Evolutionary conservation across 2,888 invertebrate genomes (phyloP), one percentile per base, ranked within the genome.

Genomic region (Apodemia zela): DNA sequence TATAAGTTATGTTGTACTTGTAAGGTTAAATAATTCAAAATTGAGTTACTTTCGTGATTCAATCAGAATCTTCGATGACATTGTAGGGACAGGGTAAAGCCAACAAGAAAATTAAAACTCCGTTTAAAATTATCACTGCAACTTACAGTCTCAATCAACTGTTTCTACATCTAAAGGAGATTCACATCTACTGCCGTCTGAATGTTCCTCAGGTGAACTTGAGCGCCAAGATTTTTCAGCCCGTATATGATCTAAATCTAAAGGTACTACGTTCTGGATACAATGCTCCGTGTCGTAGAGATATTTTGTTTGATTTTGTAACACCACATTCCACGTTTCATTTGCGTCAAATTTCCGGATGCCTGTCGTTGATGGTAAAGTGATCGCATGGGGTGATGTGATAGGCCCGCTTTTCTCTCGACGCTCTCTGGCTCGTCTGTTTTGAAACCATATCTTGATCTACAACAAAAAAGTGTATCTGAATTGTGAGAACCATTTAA

Each of bases 391-490:
- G 1, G 90, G 90, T 0, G 88, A 88, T 0, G 77, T 69, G 1
- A 90, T 82, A 29, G 68, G 80, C 1, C 73, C 70, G 62, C 77
- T 80, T 73, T 93, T 93, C 81, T 96, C 96, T 71, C 96, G 91
- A 69, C 96, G 87, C 74, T 96, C 95, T 42, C 96, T 91, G 0
- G 96, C 96, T 60, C 96, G 92, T 59, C 96, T 93, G 80, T 96
- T 96, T 93, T 96, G 96, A 79, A 96, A 96, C 96, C 96, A 96
- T 72, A 96, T 96, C 89, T 95, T 92, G 63, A 90, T 91, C 91
- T 91, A 75, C 25, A 63, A 68, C 49, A 54, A 63, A 61, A 60
- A 18, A 63, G 33, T 35, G n/a, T 17, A 33, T 18, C 6, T 42
- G 4, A 42, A 15, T 42, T 42, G 11, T 35, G 10, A 11, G 11